These are phyloP conservation scores for Trachops cirrhosus DNA, from an alignment of 2,797 vertebrate species.

Conservation along the genomic window DNA sequence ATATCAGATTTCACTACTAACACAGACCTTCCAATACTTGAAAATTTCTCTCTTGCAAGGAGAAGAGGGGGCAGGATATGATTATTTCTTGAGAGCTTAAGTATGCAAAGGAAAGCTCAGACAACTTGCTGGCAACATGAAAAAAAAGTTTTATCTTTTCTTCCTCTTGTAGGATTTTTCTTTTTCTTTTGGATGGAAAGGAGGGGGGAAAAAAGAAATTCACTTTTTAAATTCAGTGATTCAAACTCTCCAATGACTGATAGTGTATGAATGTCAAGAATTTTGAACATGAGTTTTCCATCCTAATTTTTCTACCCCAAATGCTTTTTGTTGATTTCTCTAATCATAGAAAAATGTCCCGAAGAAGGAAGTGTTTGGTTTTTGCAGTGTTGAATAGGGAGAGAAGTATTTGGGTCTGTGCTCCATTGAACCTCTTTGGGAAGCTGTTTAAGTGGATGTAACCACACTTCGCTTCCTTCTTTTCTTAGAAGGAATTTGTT, in stretches of 20 bases:
- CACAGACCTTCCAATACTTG: neutral
- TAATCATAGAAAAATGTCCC: neutral
- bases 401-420: neutral
- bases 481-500: slow-evolving; percentile 20
- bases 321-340: slow-evolving; percentile 18
- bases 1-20: slow-evolving; percentile 1
- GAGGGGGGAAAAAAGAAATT: neutral
- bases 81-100: slow-evolving; percentile 32
- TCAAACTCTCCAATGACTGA: slow-evolving; percentile 29
- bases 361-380: slow-evolving; percentile 30
- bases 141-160: neutral
- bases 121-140: neutral
- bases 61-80: neutral
- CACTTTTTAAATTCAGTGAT: slow-evolving; percentile 7
- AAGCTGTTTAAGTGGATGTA: neutral
- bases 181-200: neutral
- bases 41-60: neutral
- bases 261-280: slow-evolving; percentile 37
- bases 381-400: neutral
- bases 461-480: neutral
- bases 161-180: neutral
- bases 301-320: slow-evolving; percentile 19
- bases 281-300: slow-evolving; percentile 35
- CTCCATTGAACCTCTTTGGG: neutral
- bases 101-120: neutral